phyloP scores from a whole-genome alignment of 2,797 vertebrate species.

The Smutsia temminckii region DNA sequence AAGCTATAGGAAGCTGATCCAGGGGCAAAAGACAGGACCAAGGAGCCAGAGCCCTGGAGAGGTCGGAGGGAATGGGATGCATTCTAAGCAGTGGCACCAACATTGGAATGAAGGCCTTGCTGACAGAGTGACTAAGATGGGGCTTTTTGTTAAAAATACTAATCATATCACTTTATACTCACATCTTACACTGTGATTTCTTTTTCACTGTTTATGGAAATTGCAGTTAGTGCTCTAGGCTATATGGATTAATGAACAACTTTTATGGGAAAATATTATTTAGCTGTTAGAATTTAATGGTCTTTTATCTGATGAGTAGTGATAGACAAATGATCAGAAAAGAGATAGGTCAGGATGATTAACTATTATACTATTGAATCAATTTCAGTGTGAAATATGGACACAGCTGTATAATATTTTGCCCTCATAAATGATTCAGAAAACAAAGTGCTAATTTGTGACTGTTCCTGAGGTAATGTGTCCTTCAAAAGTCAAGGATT shows the following conservation, averaged over 20 bases:
- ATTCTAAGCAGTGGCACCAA: background rate
- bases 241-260: slow-evolving; percentile 9
- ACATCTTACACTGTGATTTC: background rate
- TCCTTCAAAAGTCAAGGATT: background rate
- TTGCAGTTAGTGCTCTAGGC: background rate
- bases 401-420: background rate
- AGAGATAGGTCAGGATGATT: background rate
- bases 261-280: slow-evolving; percentile 39
- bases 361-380: background rate
- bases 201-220: background rate
- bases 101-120: background rate
- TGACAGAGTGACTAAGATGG: background rate
- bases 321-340: background rate
- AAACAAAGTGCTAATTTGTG: background rate
- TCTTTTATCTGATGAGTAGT: background rate
- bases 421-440: background rate
- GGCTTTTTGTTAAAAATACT: background rate
- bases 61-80: background rate
- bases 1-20: background rate
- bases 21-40: background rate
- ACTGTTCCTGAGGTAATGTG: background rate
- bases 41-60: background rate
- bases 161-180: background rate
- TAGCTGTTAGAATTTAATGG: slow-evolving; percentile 2
- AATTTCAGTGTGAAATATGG: slow-evolving; percentile 22